These are phyloP conservation scores for Mythimna ferrago DNA, from an alignment of 2,888 invertebrate genomes.

Conservation along the genomic window DNA sequence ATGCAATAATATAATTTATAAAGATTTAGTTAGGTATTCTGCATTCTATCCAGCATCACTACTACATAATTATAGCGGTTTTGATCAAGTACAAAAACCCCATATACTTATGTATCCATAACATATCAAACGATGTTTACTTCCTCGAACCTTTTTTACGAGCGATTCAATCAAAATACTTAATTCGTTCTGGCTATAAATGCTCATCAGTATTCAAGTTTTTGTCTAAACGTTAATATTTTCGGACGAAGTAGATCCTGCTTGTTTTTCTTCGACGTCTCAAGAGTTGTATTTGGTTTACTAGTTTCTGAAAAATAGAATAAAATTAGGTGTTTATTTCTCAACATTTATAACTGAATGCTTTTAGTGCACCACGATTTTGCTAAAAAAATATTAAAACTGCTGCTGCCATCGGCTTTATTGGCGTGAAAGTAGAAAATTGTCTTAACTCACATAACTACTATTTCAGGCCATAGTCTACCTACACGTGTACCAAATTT, in stretches of 20 bases:
- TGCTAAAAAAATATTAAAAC: too few relatives aligned
- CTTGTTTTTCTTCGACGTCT: conserved; percentile 51
- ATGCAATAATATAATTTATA: too few relatives aligned
- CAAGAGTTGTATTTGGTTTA: conserved; percentile 64
- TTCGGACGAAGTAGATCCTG: conserved; percentile 49
- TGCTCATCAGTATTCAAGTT: conserved; percentile 12
- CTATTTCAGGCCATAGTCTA: too few relatives aligned
- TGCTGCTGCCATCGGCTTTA: too few relatives aligned
- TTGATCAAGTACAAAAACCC: neutral
- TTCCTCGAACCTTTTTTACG: conserved; percentile 27
- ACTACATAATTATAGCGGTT: neutral
- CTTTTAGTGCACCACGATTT: too few relatives aligned
- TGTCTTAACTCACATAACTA: too few relatives aligned
- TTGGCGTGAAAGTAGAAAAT: too few relatives aligned
- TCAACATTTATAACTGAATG: too few relatives aligned
- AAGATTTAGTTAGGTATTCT: neutral
- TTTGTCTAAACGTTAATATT: conserved; percentile 24
- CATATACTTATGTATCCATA: neutral
- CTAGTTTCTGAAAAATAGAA: conserved; percentile 72
- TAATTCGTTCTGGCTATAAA: conserved; percentile 42
- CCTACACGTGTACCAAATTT: too few relatives aligned
- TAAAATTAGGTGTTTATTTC: neutral
- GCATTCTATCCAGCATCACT: neutral
- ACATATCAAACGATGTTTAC: conserved; percentile 5
- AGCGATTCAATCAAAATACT: conserved; percentile 30